Evolutionary conservation across 2,888 invertebrate species (phyloP).

Genomic region (Oxycera nigricornis): DNA sequence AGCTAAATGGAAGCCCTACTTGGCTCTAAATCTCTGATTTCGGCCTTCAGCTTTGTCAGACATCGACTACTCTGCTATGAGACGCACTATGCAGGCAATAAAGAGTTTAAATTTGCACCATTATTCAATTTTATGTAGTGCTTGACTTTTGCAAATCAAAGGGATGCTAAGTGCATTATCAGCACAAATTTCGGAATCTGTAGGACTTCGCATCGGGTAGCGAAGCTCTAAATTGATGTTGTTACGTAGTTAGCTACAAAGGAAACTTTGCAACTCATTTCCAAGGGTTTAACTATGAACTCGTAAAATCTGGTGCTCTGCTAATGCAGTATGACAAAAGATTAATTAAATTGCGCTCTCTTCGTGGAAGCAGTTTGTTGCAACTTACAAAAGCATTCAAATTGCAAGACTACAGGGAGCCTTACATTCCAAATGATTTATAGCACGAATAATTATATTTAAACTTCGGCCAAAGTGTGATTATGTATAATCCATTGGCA

Average conservation of each 20-base stretch:
- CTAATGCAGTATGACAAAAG: background rate
- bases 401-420: no score
- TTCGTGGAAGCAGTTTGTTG: no score
- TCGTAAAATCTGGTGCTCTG: background rate
- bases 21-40: slow-evolving; percentile 6
- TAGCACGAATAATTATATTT: no score
- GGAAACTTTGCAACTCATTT: no score
- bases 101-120: background rate
- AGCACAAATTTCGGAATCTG: slow-evolving; percentile 21
- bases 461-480: no score
- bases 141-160: slow-evolving; percentile 25
- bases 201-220: background rate
- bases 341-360: background rate
- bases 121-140: slow-evolving; percentile 8
- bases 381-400: no score
- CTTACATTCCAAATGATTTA: no score
- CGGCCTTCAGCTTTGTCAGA: background rate
- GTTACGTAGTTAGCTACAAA: background rate
- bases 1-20: slow-evolving; percentile 31
- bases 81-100: background rate
- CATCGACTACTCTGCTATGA: background rate
- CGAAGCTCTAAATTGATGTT: slow-evolving; percentile 11
- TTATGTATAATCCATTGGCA: no score
- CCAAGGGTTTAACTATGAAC: background rate
- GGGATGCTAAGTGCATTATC: slow-evolving; percentile 19